Evolutionary conservation across 2,797 vertebrate genomes (phyloP), one percentile per base, ranked within the genome.

Genomic region (Periophthalmus magnuspinnatus): DNA sequence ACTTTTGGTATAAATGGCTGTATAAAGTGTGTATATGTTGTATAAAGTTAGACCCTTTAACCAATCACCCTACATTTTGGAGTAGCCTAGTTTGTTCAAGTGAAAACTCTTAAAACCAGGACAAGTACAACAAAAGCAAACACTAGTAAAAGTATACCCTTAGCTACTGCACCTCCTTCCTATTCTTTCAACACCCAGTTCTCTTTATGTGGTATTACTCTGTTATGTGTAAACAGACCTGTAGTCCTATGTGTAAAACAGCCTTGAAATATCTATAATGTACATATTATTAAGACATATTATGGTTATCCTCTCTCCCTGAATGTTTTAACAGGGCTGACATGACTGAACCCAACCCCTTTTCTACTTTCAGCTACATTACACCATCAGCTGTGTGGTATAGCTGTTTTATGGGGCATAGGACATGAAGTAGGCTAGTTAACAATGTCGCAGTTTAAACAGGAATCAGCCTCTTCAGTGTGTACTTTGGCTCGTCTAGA

Each of bases 401-500:
- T 61, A 8, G 8, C 55, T 50, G 19, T 52, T 4, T 72, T 52
- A 50, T 17, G 33, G 22, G 13, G 16, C 11, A 22, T 47, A 16
- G 9, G 0, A 1, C 41, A 36, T 36, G 33, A n/a, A 19, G 32
- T 36, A 3, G 17, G 32, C 14, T 5, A 7, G 38, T 72, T 63
- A 24, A 64, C 65, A 56, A 28, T 63, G 34, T 17, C 34, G 10
- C 45, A 65, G 32, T 14, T 21, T 19, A 68, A 28, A 52, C 58
- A 11, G 8, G 28, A 70, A 52, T 71, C 59, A 67, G 64, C 65
- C 41, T 59, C 45, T 68, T 61, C 8, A 1, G 17, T 77, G 74
- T 84, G 78, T 55, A 62, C 75, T 77, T 65, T 65, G 72, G 19
- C 59, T 65, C 9, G 64, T 61, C 41, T 76, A 34, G 32, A 32